Conservation (phyloP, 2,888 invertebrate species). For the Rhynchonema sp. region DNA sequence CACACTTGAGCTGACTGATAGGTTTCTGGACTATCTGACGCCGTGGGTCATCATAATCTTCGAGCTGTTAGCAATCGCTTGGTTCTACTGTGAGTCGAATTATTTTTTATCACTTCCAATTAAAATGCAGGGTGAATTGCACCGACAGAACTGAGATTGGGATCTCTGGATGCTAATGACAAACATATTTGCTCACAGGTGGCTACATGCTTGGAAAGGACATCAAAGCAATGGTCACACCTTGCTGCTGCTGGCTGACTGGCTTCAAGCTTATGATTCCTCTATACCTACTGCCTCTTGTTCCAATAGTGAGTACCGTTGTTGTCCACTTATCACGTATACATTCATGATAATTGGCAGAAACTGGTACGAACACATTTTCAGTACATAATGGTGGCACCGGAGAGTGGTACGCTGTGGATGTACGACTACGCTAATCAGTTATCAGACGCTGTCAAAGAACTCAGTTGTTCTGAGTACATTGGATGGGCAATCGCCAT, state of each 20-base stretch:
- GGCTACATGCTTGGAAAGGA: conserved; percentile 24
- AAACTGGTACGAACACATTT: neutral
- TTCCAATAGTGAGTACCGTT: conserved; percentile 17
- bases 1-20: conserved; percentile 19
- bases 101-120: too few relatives aligned
- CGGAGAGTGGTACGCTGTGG: conserved; percentile 13
- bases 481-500: conserved; percentile 20
- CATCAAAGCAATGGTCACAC: conserved; percentile 18
- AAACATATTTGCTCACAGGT: conserved; percentile 10
- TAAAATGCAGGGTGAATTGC: too few relatives aligned
- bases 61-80: conserved; percentile 22
- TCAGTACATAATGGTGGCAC: conserved; percentile 16
- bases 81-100: conserved; percentile 27
- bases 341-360: neutral
- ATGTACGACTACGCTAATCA: conserved; percentile 16
- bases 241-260: conserved; percentile 20
- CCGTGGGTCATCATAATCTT: conserved; percentile 20
- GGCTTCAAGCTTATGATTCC: conserved; percentile 20
- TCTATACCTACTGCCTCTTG: conserved; percentile 21
- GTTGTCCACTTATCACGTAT: neutral
- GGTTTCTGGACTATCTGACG: conserved; percentile 21
- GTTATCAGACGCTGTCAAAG: conserved; percentile 17
- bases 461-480: conserved; percentile 20
- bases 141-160: neutral
- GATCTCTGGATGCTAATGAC: neutral